Conservation (phyloP, 1,140 invertebrate species). For the Metopolophium dirhodum region DNA sequence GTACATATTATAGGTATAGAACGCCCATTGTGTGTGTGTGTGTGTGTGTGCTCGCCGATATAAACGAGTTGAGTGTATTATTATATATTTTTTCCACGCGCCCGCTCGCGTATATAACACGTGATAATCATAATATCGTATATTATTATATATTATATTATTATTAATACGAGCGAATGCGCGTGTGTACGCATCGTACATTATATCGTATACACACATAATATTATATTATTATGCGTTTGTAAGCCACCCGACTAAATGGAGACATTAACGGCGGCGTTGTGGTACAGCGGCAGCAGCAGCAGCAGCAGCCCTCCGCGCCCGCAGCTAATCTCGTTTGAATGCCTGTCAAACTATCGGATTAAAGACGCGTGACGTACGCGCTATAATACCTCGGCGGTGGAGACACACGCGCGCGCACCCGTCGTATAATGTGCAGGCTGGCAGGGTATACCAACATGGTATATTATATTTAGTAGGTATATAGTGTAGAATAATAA, state of each 20-base stretch:
- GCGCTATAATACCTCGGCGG: background rate
- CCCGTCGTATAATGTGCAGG: background rate
- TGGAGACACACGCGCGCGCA: background rate
- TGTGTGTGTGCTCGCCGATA: background rate
- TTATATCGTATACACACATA: background rate
- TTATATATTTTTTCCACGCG: background rate
- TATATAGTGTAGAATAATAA: background rate
- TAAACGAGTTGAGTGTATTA: slow-evolving; percentile 8
- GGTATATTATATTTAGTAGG: background rate
- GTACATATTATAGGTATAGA: background rate
- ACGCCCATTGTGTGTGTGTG: background rate
- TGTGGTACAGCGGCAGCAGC: background rate
- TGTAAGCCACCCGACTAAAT: slow-evolving; percentile 17
- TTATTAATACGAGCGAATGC: background rate
- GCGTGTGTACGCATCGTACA: background rate
- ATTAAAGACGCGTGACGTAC: slow-evolving; percentile 36
- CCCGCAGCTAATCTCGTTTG: slow-evolving; percentile 34
- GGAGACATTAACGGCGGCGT: background rate
- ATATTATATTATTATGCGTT: background rate
- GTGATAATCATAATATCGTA: background rate
- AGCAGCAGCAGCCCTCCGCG: slow-evolving; percentile 8
- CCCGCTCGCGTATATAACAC: background rate
- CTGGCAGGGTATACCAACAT: background rate
- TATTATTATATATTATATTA: background rate
- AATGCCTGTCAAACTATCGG: slow-evolving; percentile 45